Base-by-base conservation (phyloP, 2,888 invertebrate genomes). In the Leucozona laternaria region DNA sequence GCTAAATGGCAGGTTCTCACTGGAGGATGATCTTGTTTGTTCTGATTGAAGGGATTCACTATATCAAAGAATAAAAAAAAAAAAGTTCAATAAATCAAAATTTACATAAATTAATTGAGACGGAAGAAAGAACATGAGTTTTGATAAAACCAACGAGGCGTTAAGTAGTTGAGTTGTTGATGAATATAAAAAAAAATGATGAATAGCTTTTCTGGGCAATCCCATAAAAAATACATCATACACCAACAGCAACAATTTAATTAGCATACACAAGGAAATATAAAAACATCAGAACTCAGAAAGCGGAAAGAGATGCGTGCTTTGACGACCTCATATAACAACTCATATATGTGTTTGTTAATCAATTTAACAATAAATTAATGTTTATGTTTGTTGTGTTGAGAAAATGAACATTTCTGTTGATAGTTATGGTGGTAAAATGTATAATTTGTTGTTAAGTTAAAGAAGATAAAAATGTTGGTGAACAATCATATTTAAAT, bases 1-100 rank as follows among this genome's bases (percentile, higher is more conserved):
- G 92, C 96, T 96, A 93, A 97, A 97, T 79, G 96, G 96, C 89
- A 97, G 90, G 91, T 92, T 93, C 89, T 92, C 93, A 89, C 92
- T 93, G 82, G 93, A 93, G 73, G 93, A 92, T 90, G 89, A 93
- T 91, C 92, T 93, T 91, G 91, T 94, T 93, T 89, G 93, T 91
- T 89, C 93, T 89, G 90, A 93, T 90, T 92, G 93, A 91, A 91
- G 91, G 89, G 90, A 91, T 91, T 93, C 93, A 72, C 93, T 93
- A 88, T 93, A 88, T 86, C 91, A 81, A 90, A 89, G 45, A 90
- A 89, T 89, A 88, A 91, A 91, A 55, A 88, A 90, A 58, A 48
- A 50, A 11, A 64, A 22, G 2, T 34, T 15, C 8, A 64, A 71
- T 70, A 75, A 84, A 70, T 75, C 62, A 75, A 75, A 64, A 64